Conservation (phyloP, 2,113 vertebrate genomes). For the Ptilonorhynchus violaceus region DNA sequence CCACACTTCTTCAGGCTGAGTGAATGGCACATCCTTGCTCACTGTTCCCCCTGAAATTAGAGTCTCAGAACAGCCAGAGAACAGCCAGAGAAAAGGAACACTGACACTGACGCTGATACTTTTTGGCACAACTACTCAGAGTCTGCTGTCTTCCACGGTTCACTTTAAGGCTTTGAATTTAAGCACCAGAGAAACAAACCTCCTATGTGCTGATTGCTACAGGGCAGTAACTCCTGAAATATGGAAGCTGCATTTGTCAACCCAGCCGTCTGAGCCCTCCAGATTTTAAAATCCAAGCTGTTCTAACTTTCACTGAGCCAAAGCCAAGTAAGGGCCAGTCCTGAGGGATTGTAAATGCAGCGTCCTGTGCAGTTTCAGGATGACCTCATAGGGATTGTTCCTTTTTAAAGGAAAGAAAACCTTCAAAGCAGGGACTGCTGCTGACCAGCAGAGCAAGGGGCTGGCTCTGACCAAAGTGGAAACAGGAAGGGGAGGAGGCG, state of each 20-base stretch:
- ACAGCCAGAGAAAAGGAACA: neutral
- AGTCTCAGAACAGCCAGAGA: neutral
- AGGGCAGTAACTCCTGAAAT: neutral
- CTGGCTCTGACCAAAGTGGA: neutral
- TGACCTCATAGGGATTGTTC: constrained; percentile 16
- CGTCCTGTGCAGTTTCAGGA: neutral
- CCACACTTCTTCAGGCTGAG: neutral
- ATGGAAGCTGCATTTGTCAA: neutral
- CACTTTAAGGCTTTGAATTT: neutral
- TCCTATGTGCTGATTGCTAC: neutral
- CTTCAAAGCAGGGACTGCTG: neutral
- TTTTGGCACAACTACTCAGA: neutral
- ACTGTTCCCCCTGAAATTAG: neutral
- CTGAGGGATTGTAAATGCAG: neutral
- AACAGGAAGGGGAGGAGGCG: constrained; percentile 60
- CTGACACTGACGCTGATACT: neutral
- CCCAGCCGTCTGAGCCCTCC: neutral
- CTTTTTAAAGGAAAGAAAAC: neutral
- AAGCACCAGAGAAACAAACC: neutral
- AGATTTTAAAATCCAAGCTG: neutral
- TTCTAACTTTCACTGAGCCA: neutral
- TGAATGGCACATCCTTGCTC: neutral
- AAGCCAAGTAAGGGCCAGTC: neutral
- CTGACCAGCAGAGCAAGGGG: constrained; percentile 33
- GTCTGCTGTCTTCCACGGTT: neutral